Conservation (phyloP, 2,888 invertebrate species). For the Andrena hattorfiana region DNA sequence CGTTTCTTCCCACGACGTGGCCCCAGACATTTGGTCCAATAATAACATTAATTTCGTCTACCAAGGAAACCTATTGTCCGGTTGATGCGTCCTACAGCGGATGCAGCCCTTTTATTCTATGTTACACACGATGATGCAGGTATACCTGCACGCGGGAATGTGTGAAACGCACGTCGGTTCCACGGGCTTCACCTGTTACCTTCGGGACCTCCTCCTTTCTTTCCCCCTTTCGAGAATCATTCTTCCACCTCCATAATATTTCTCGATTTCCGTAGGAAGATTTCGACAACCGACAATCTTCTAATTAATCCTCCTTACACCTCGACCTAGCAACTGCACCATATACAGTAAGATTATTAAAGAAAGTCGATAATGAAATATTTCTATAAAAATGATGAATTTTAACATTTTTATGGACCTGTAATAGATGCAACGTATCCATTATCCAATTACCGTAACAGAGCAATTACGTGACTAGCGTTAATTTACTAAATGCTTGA, state of each 20-base stretch:
- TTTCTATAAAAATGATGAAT: too few species aligned
- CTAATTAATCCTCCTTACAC: conserved; percentile 7
- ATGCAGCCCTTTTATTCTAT: conserved; percentile 77
- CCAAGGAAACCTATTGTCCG: conserved; percentile 83
- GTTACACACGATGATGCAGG: conserved; percentile 60
- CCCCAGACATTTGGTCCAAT: conserved; percentile 84
- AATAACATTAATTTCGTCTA: conserved; percentile 84
- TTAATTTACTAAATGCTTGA: too few species aligned
- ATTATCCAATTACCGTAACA: too few species aligned
- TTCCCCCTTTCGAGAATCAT: conserved; percentile 11
- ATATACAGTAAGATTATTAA: not conserved
- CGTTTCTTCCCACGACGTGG: conserved; percentile 81
- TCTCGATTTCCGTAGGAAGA: conserved; percentile 7
- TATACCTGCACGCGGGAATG: conserved; percentile 54
- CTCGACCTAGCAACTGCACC: not conserved
- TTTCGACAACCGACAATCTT: conserved; percentile 18
- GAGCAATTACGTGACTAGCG: too few species aligned
- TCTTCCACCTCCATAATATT: conserved; percentile 10
- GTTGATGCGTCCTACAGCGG: conserved; percentile 78
- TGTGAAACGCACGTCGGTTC: conserved; percentile 57
- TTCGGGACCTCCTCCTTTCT: conserved; percentile 14
- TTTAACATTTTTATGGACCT: too few species aligned
- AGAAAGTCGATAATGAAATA: too few species aligned
- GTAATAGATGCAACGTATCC: too few species aligned
- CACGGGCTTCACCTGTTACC: conserved; percentile 65